Evolutionary conservation across 2,888 invertebrate species (phyloP), one percentile per base, ranked within the genome.

Genomic region (Octodonta nipae): DNA sequence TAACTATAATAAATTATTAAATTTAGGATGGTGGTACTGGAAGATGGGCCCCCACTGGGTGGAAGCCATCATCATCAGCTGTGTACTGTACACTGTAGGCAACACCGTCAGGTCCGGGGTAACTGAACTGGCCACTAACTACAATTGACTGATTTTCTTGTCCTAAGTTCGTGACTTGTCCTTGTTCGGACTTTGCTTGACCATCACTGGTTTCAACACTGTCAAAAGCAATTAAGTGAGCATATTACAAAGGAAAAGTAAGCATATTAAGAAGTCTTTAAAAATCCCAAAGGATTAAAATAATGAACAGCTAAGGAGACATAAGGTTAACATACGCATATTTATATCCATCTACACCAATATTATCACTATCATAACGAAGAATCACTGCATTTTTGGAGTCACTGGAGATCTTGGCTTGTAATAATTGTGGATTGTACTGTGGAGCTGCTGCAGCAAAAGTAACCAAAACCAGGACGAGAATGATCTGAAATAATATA

Each of bases 151-250:
- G 68, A 35, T 73, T 67, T 15, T 75, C 73, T 1, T 68, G 69
- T 7, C 75, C 71, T 2, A 67, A 65, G 55, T 75, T 74, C 37
- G 62, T 60, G 30, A 76, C 56, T 25, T 61, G 60, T 1, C 67
- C 76, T 47, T 72, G 66, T 49, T 77, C 76, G 36, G 68, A 61
- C 7, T 73, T 65, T 5, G 70, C 66, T 2, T 67, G 66, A 14
- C 75, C 75, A 44, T 75, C 73, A 44, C 74, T 75, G 4, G 75
- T 69, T 45, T 73, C 72, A 42, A 66, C 75, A 26, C 74, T 68
- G 60, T n/a, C n/a, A n/a, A n/a, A n/a, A n/a, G n/a, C n/a, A n/a
- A n/a, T n/a, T n/a, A n/a, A n/a, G n/a, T n/a, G n/a, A n/a, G n/a
- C n/a, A n/a, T n/a, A n/a, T n/a, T n/a, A n/a, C n/a, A n/a, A n/a